Evolutionary conservation across 2,888 invertebrate species (phyloP), one percentile per base, ranked within the genome.

Genomic region (Bedellia somnulentella): DNA sequence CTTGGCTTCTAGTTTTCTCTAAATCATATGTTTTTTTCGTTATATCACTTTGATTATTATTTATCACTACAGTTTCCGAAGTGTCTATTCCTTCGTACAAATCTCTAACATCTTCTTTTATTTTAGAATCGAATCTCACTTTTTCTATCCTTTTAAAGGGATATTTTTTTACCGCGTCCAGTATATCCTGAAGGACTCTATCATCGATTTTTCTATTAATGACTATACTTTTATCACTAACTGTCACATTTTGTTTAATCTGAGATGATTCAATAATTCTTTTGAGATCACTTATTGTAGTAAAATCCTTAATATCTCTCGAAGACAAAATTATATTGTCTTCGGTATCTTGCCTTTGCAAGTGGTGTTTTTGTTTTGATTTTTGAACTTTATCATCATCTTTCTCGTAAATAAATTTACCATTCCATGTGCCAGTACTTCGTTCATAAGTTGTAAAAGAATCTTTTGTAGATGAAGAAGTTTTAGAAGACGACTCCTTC

Each of bases 61-160:
- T 59, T 24, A 71, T 32, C 24, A 68, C 49, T 27, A 61, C 70
- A 4, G 59, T 62, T 42, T 73, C 57, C 47, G 73, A 61, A 21
- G 64, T 55, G 35, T 75, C 75, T 18, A 63, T 42, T 12, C 75
- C 73, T 52, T 75, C 75, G 30, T 73, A 73, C 9, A 75, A 49
- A 45, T 75, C 80, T 53, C 80, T 82, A 10, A 82, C 78, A 42
- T 80, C 80, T 43, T 80, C 68, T 37, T 81, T 80, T 36, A 80
- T 67, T 54, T 76, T 80, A 30, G 76, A 68, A 27, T 80, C 75
- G 40, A 77, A 73, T 5, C 78, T 70, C 23, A 80, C 79, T 45
- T 75, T 78, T 38, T 67, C 68, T 36, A 68, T 79, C 42, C 66
- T 58, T 36, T 75, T 75, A 37, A 75, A 75, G 14, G 75, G 75